These are phyloP conservation scores for Conger conger DNA, from an alignment of 2,113 vertebrate genomes.

Conservation along the genomic window DNA sequence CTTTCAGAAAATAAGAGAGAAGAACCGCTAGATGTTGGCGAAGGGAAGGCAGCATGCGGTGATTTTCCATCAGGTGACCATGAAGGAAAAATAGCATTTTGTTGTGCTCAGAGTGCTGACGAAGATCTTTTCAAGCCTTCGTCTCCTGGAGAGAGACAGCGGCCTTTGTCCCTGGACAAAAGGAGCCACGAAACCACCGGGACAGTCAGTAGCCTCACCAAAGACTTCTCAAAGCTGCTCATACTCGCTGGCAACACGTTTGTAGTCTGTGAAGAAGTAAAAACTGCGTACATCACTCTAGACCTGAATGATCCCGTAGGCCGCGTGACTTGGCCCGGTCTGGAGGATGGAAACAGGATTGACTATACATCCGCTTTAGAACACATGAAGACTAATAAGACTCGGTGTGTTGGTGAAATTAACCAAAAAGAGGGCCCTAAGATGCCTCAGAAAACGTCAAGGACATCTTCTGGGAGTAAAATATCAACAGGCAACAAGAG, in stretches of 20 bases:
- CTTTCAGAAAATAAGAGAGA: conserved; percentile 28
- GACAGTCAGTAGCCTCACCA: conserved; percentile 43
- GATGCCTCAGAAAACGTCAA: conserved; percentile 64
- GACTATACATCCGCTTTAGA: conserved; percentile 15
- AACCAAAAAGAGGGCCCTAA: conserved; percentile 28
- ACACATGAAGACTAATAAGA: not conserved
- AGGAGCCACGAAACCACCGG: conserved; percentile 25
- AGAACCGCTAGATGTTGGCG: conserved; percentile 33
- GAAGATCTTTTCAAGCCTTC: not conserved
- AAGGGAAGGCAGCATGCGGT: conserved; percentile 28
- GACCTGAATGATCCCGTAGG: conserved; percentile 49
- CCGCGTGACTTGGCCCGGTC: not conserved
- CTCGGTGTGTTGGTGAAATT: not conserved
- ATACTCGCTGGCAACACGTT: conserved; percentile 36
- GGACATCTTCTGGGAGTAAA: conserved; percentile 53
- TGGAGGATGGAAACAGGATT: not conserved
- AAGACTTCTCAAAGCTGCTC: conserved; percentile 46
- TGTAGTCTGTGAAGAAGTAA: conserved; percentile 27
- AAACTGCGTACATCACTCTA: conserved; percentile 48
- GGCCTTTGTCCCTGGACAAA: conserved; percentile 1
- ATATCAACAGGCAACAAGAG: conserved; percentile 46
- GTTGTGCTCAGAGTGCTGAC: not conserved
- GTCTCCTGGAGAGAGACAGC: conserved; percentile 16
- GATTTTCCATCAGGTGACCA: conserved; percentile 29
- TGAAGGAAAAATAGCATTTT: not conserved